These are phyloP conservation scores for Piaya cayana DNA, from an alignment of 2,113 vertebrate species.

Conservation along the genomic window DNA sequence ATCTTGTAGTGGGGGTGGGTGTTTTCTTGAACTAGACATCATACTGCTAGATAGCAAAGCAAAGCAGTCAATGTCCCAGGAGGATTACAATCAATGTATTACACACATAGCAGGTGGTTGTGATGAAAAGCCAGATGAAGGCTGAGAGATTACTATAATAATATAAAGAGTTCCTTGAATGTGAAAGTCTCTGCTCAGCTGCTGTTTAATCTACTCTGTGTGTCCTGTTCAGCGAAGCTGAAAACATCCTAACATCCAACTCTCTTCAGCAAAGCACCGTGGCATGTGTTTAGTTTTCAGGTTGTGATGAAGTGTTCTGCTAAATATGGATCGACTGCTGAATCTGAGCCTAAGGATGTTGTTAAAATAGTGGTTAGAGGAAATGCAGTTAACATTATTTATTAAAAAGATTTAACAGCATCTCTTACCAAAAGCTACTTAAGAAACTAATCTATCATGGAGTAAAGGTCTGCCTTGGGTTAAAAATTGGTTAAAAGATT, in stretches of 20 bases:
- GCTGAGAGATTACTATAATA: background rate
- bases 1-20: fast-evolving
- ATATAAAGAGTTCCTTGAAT: background rate
- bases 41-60: background rate
- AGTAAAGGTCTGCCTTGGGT: background rate
- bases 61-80: background rate
- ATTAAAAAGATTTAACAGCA: slow-evolving; percentile 32
- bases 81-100: background rate
- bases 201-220: background rate
- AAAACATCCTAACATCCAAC: background rate
- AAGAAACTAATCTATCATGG: background rate
- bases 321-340: background rate
- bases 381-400: slow-evolving; percentile 37
- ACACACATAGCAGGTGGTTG: background rate
- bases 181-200: background rate
- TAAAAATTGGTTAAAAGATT: slow-evolving; percentile 12
- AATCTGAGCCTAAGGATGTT: background rate
- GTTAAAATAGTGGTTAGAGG: background rate
- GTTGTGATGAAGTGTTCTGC: background rate
- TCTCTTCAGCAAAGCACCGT: background rate
- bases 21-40: background rate
- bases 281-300: background rate
- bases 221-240: background rate
- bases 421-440: background rate
- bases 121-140: background rate